Conservation (phyloP, 2,797 vertebrate species). For the Spheniscus humboldti region DNA sequence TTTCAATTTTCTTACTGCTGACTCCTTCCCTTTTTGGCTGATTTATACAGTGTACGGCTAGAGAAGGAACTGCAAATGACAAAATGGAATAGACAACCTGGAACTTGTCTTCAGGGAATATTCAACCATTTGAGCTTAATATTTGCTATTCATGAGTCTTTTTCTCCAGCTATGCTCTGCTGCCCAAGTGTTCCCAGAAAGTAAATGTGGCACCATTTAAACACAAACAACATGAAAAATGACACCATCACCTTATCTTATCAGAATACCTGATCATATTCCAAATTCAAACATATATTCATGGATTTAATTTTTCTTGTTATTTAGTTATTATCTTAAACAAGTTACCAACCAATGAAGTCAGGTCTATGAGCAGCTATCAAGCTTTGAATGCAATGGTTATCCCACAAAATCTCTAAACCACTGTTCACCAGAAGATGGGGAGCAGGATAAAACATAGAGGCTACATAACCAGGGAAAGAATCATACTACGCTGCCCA, state of each 20-base stretch:
- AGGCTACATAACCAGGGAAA: neutral
- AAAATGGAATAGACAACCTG: slow-evolving; percentile 24
- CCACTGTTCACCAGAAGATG: neutral
- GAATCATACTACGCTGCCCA: neutral
- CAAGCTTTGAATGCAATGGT: neutral
- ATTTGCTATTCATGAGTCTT: slow-evolving; percentile 14
- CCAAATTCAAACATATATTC: neutral
- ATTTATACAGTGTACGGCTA: neutral
- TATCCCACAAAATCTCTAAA: neutral
- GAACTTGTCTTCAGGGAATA: slow-evolving; percentile 10
- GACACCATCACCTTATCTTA: neutral
- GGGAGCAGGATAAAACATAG: neutral
- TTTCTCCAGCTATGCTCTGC: neutral
- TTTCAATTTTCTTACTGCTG: slow-evolving; percentile 13
- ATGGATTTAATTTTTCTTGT: neutral
- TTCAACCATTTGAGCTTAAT: neutral
- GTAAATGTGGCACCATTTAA: neutral
- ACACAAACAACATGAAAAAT: neutral
- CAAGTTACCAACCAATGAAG: neutral
- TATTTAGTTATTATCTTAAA: neutral
- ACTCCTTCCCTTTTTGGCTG: neutral
- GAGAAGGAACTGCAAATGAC: neutral
- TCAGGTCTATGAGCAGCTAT: neutral
- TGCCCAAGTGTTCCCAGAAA: neutral
- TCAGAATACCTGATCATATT: neutral